These are phyloP conservation scores for Diploscapter pachys DNA, from an alignment of 1,140 invertebrate species.

Conservation along the genomic window DNA sequence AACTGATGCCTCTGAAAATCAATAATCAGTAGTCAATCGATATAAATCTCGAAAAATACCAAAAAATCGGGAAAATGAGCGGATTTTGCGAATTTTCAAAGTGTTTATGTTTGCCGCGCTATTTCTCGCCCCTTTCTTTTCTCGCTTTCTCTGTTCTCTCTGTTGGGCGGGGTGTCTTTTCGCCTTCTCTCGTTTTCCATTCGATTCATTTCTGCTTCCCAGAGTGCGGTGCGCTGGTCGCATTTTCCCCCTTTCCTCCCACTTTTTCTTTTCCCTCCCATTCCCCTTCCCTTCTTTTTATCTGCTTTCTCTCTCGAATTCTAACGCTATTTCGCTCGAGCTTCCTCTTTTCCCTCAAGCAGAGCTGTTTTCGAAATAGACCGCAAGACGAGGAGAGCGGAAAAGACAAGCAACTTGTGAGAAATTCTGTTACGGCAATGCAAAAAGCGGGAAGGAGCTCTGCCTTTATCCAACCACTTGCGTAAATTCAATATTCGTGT, in stretches of 20 bases:
- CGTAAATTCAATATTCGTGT: neutral
- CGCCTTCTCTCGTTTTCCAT: neutral
- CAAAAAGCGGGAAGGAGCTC: too few species aligned
- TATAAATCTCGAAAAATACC: neutral
- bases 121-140: neutral
- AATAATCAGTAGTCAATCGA: too few species aligned
- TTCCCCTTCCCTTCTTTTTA: neutral
- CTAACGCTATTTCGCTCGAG: constrained; percentile 3
- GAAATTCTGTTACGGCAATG: too few species aligned
- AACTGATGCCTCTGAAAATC: too few species aligned
- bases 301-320: neutral
- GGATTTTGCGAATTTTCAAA: neutral
- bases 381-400: too few species aligned
- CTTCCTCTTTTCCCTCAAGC: too few species aligned
- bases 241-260: constrained; percentile 1
- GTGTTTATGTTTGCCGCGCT: constrained; percentile 8
- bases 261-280: constrained; percentile 1
- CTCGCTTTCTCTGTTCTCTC: neutral
- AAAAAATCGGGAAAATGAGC: constrained; percentile 1
- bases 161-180: constrained; percentile 1
- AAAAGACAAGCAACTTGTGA: too few species aligned
- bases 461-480: too few species aligned
- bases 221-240: too few species aligned
- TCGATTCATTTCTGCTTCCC: too few species aligned
- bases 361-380: too few species aligned